Evolutionary conservation across 2,797 vertebrate species (phyloP), one percentile per base, ranked within the genome.

Genomic region (Sebastes miniatus): DNA sequence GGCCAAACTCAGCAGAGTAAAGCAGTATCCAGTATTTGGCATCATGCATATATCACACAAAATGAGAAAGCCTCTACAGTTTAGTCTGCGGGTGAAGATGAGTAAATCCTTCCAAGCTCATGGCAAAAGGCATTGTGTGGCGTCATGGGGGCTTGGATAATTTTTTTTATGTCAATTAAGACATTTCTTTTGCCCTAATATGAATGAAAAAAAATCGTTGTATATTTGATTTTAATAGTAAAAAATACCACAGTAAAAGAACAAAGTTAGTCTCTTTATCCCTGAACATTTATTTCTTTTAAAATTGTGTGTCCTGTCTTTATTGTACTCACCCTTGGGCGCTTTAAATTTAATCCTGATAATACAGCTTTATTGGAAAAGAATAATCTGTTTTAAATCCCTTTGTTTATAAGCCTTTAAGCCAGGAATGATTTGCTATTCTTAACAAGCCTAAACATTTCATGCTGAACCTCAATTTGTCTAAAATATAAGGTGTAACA

Each of bases 341-440:
- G 47, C n/a, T 78, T 76, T 70, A 67, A 83, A 13, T 87, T 69
- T 77, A 89, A 89, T 91, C 90, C 87, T 76, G 66, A 81, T 87
- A 81, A 77, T 72, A 79, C 24, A 83, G 77, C 58, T 90, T 75
- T 77, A 67, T 64, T 65, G 57, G 69, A 86, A 74, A 83, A 86
- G 77, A 78, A 3, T 24, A 67, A 85, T 85, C 77, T 69, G 25
- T 73, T 24, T 77, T 67, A 79, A 93, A 90, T 70, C 81, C 77
- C n/a, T 84, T 90, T 89, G 87, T 91, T 90, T 89, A 58, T 84
- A 88, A 80, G 56, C 82, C 77, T 84, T 84, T 86, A 90, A 87
- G 69, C 80, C 54, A 64, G 24, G 6, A 73, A 80, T 88, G 64
- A 87, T 87, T 89, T 57, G 22, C 29, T 79, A 65, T 82, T 84